A percentile compares a stretch with the other conserved stretches of the same genome.
Evolutionary conservation across 2,113 vertebrate genomes (phyloP).

Genomic region (Phyllostomus discolor): DNA sequence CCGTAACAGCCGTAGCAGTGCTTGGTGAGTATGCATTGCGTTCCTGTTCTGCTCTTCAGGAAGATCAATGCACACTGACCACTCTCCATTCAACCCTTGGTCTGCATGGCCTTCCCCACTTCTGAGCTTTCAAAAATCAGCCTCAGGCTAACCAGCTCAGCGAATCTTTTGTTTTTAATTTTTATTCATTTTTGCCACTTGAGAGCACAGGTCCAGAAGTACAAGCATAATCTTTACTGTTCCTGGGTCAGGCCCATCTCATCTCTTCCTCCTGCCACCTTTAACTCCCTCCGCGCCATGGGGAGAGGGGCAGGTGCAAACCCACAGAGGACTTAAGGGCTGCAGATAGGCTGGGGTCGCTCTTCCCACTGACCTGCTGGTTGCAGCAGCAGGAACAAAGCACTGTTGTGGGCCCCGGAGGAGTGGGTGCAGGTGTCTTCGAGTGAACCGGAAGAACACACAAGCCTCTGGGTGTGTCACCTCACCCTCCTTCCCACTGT

Average conservation of each 20-base stretch:
- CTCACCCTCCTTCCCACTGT: background rate
- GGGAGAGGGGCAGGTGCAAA: background rate
- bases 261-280: background rate
- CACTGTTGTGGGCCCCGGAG: background rate
- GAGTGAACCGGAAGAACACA: background rate
- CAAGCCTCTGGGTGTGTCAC: accelerated
- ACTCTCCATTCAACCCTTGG: background rate
- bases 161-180: background rate
- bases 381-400: background rate
- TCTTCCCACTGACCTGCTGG: background rate
- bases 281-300: accelerated
- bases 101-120: background rate
- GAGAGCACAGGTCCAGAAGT: background rate
- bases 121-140: background rate
- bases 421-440: background rate
- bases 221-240: background rate
- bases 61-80: background rate
- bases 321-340: background rate
- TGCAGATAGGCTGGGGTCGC: accelerated
- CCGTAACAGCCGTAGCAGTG: background rate
- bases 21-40: accelerated
- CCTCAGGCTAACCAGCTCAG: background rate
- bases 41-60: background rate
- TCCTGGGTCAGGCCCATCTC: background rate
- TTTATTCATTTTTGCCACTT: background rate